Percentiles rank a stretch among this genome's conserved stretches.
These are phyloP conservation scores for Pachyuromys duprasi DNA, from an alignment of 2,797 vertebrate species.

Conservation along the genomic window DNA sequence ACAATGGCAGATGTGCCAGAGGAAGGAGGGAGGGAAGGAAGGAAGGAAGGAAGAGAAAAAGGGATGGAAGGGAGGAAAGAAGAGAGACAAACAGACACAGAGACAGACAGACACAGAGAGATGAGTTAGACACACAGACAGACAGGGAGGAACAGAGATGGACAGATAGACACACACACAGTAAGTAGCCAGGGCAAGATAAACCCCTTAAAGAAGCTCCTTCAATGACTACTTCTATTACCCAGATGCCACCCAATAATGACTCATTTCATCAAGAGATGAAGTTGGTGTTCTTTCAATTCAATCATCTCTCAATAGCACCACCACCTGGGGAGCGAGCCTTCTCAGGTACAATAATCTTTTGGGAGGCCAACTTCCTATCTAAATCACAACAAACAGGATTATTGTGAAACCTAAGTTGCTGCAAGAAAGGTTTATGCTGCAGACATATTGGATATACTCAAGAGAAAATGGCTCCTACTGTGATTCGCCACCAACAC, in stretches of 20 bases:
- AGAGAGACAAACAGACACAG: neutral
- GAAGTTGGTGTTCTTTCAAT: neutral
- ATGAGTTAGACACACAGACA: neutral
- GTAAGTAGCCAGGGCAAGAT: neutral
- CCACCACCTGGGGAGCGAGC: no score
- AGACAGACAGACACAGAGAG: neutral
- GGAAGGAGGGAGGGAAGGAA: neutral
- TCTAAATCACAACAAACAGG: neutral
- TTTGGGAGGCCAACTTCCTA: neutral
- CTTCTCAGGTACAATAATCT: neutral
- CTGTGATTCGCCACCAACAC: neutral
- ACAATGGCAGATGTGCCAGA: neutral
- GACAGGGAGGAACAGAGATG: fast-evolving
- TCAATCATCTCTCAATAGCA: neutral
- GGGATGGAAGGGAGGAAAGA: neutral
- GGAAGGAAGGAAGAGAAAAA: fast-evolving
- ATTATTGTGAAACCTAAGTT: neutral
- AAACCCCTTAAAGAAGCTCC: neutral
- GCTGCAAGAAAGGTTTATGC: neutral
- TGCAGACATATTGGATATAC: neutral
- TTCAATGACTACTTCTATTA: neutral
- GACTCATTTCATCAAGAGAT: neutral
- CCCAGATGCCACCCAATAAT: neutral
- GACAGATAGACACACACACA: neutral
- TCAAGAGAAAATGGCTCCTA: neutral